Conservation (phyloP, 1,140 invertebrate species). For the Drosophila trapezifrons region DNA sequence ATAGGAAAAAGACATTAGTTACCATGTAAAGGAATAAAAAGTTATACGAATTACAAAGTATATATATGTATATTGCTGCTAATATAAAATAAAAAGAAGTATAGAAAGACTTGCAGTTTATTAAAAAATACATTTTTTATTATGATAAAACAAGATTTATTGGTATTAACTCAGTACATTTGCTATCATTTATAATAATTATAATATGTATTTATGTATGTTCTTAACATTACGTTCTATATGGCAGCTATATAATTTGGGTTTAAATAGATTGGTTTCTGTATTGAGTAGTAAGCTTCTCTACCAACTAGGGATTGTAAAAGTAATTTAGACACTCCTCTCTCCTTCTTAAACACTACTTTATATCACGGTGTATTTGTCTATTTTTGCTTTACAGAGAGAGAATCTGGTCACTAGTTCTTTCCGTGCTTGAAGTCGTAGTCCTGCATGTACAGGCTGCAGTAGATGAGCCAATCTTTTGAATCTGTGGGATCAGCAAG, state of each 20-base stretch:
- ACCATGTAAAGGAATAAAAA: constrained; percentile 35
- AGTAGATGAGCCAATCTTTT: constrained; percentile 74
- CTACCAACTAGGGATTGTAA: constrained; percentile 29
- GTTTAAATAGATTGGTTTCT: constrained; percentile 19
- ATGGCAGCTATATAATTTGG: constrained; percentile 61
- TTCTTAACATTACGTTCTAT: constrained; percentile 37
- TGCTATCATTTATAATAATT: constrained; percentile 17
- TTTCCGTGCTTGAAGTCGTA: constrained; percentile 37
- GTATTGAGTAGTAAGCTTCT: constrained; percentile 27
- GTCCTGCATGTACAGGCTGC: constrained; percentile 66
- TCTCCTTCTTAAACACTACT: constrained; percentile 46
- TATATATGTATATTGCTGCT: constrained; percentile 47
- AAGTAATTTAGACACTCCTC: constrained; percentile 46
- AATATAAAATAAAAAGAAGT: constrained; percentile 42
- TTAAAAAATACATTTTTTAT: constrained; percentile 20
- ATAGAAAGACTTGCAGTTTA: constrained; percentile 6
- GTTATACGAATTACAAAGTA: constrained; percentile 72
- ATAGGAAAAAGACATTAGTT: constrained; percentile 40
- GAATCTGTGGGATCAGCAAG: constrained; percentile 74
- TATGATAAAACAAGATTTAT: constrained; percentile 1
- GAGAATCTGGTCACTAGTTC: constrained; percentile 19
- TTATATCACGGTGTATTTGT: constrained; percentile 67
- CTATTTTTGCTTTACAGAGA: constrained; percentile 23
- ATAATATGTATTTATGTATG: not conserved
- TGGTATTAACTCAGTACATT: constrained; percentile 44